These are phyloP conservation scores for Xyliphius kryptos DNA, from an alignment of 2,113 vertebrate genomes.

Conservation along the genomic window DNA sequence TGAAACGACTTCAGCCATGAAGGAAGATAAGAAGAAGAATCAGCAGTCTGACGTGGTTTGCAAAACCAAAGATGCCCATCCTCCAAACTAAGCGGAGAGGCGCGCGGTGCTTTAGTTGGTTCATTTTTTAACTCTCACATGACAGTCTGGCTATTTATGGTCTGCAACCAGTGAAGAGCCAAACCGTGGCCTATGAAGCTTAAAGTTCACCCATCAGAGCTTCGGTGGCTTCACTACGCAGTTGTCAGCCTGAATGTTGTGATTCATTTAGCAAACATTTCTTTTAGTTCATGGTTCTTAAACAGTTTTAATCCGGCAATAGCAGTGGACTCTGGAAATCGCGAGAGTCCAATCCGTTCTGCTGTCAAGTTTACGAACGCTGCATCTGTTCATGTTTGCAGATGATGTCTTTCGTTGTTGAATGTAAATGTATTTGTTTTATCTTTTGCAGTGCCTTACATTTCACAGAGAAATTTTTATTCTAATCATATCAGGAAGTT, in stretches of 20 bases:
- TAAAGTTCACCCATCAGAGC: conserved; percentile 17
- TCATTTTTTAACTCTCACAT: neutral
- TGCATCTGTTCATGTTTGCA: conserved; percentile 37
- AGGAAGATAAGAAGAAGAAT: conserved; percentile 53
- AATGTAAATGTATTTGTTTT: conserved; percentile 52
- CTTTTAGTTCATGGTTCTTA: conserved; percentile 11
- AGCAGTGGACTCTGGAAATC: conserved; percentile 41
- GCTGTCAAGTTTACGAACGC: conserved; percentile 66
- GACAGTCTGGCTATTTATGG: conserved; percentile 13
- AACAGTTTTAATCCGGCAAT: conserved; percentile 26
- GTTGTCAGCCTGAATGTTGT: conserved; percentile 16
- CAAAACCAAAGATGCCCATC: conserved; percentile 47
- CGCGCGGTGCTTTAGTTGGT: neutral
- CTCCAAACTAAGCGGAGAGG: conserved; percentile 48
- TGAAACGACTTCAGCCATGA: conserved; percentile 32
- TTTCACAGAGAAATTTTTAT: conserved; percentile 49
- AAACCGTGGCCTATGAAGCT: conserved; percentile 27
- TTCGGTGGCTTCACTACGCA: conserved; percentile 27
- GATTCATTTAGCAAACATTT: conserved; percentile 10
- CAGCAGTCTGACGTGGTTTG: conserved; percentile 21
- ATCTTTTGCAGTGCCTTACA: conserved; percentile 68
- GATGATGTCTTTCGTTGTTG: conserved; percentile 63
- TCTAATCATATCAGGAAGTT: conserved; percentile 18
- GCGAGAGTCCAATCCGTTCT: conserved; percentile 39
- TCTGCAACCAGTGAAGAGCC: conserved; percentile 23